Evolutionary conservation across 2,888 invertebrate genomes (phyloP), one percentile per base, ranked within the genome.

Genomic region (Athrips mouffetella): DNA sequence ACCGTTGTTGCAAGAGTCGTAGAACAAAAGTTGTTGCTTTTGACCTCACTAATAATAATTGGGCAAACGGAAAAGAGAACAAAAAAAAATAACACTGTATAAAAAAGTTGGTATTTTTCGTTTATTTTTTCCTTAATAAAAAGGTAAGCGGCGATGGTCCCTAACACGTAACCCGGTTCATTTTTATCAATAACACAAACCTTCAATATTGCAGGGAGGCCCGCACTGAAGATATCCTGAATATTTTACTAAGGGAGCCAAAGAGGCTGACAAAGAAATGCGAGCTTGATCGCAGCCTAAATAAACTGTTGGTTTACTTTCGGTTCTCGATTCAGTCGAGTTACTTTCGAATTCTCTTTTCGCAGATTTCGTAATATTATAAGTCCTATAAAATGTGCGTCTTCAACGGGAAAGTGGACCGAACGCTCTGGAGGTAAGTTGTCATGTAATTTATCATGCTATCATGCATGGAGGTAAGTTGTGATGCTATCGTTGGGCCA

Each of bases 231-330:
- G 80, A 76, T 82, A 79, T 80, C 77, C 70, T 78, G 77, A 81
- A 87, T 86, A 87, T 86, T 85, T 84, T 80, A 86, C 82, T 77
- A 67, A 70, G 70, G 62, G 70, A 80, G 80, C 80, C 80, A 80
- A 81, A 80, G 79, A 81, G 82, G 74, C 81, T 75, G 73, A 83
- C 84, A 84, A 85, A 84, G 85, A 84, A 83, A 82, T 81, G 80
- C 72, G 80, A 80, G 80, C 74, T 74, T 77, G 76, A 76, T 76
- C 77, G 77, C 62, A 60, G 71, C 80, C 81, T 84, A 83, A 80
- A 83, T 80, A 84, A 85, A 84, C 80, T 63, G 63, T 51, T 48
- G 16, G 21, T 6, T 39, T 76, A 81, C 83, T 54, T 65, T 39
- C 37, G 21, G 62, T 63, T 61, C 45, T 47, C 52, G 44, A 47